Base-by-base conservation (phyloP, 1,140 invertebrate species). In the Camponotus floridanus region DNA sequence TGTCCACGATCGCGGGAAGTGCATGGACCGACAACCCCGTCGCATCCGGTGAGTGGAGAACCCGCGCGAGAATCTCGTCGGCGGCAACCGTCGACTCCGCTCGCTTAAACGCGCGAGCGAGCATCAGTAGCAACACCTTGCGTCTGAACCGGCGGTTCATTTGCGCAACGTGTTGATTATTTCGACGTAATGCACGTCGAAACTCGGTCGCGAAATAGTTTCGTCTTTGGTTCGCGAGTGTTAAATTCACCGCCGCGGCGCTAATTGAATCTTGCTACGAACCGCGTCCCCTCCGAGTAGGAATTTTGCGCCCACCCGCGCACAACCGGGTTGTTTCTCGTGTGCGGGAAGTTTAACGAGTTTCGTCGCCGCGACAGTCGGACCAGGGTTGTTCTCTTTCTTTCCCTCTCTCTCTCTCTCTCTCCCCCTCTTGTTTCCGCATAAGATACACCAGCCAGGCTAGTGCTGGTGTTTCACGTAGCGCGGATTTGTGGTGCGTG, bases 41-140 rank as follows among this genome's bases (percentile, higher is more conserved):
- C 71, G 85, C 89, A 87, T 89, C 87, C 90, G 94, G 94, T 95
- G 94, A 95, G 94, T 94, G 92, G n/a, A 51, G 36, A 59, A 36
- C 4, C 26, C n/a, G 13, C 45, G 9, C 59, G 33, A 51, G 36
- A 39, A 39, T 39, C 36, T 3, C 0, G 36, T 6, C 36, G 36
- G 36, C 36, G 36, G 6, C 3, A 39, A 39, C 6, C 36, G 6
- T 39, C 4, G 3, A 39, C 0, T 39, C 5, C 57, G 45, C 33
- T 13, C 18, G 33, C 45, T 45, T 45, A 0, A 15, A 0, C 11
- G 45, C 13, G 11, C 2, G 45, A 48, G 11, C 11, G 11, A 48
- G 11, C 4, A 15, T 48, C 6, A 39, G 33, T 31, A 39, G 6
- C 0, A 62, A 42, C 5, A 42, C 3, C 55, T 39, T 21, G 51